These are phyloP conservation scores for Pentamera pediparva DNA, from an alignment of 53 echinoderm and acorn worm species.

Conservation along the genomic window DNA sequence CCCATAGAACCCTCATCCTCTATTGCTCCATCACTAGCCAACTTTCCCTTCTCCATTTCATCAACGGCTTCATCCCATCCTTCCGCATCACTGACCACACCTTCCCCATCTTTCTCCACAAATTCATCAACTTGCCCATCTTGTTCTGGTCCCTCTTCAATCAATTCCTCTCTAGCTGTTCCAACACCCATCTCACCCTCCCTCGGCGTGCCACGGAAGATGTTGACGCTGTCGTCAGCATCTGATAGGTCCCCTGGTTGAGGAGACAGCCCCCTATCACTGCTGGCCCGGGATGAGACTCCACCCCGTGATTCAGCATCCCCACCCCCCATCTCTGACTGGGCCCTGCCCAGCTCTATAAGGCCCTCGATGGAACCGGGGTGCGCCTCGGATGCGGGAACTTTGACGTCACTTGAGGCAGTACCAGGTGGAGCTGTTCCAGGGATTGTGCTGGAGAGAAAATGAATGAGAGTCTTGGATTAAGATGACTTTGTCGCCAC, in stretches of 20 bases:
- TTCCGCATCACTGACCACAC: not conserved
- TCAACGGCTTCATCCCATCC: not conserved
- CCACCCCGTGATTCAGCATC: constrained; percentile 10
- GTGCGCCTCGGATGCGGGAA: too few species aligned
- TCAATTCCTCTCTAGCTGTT: not conserved
- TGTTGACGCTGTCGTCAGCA: not conserved
- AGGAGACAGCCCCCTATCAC: constrained; percentile 12
- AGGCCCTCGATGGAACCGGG: constrained; percentile 16
- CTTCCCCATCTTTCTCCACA: not conserved
- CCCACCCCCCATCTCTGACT: constrained; percentile 4
- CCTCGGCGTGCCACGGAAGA: constrained; percentile 4
- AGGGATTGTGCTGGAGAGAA: too few species aligned
- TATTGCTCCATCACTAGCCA: too few species aligned
- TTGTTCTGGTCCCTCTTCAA: too few species aligned
- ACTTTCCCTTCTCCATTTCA: not conserved
- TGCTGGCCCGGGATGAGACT: not conserved
- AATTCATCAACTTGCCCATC: not conserved
- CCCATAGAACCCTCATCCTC: too few species aligned
- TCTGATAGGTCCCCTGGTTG: constrained; percentile 21
- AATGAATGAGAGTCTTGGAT: too few species aligned
- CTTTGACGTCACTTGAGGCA: too few species aligned
- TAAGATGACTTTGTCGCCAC: too few species aligned
- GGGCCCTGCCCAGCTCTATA: constrained; percentile 18
- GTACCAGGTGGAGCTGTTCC: too few species aligned
- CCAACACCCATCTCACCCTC: not conserved